A percentile compares a stretch with the other conserved stretches of the same genome.
Conservation (phyloP, 2,888 invertebrate species). For the Drosophila paracracens region DNA sequence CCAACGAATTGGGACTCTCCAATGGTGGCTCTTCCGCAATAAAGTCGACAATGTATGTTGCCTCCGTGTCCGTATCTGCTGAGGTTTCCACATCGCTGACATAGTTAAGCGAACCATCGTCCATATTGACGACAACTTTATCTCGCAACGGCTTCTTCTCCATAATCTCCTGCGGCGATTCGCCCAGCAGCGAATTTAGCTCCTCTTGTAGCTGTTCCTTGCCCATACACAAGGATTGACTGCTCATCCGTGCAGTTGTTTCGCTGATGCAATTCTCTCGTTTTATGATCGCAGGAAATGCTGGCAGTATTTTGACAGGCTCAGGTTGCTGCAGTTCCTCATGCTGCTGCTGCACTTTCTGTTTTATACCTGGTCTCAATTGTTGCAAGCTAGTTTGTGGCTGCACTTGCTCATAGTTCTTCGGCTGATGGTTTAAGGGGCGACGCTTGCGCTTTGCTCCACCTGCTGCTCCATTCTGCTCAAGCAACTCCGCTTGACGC, state of each 20-base stretch:
- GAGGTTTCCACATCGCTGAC: slow-evolving; percentile 41
- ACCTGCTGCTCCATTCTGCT: slow-evolving; percentile 12
- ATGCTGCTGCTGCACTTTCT: slow-evolving; percentile 17
- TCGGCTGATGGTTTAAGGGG: slow-evolving; percentile 9
- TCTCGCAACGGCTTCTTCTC: slow-evolving; percentile 28
- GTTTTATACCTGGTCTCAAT: not conserved
- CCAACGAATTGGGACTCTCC: not conserved
- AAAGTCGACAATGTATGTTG: slow-evolving; percentile 43
- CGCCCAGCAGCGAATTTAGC: slow-evolving; percentile 56
- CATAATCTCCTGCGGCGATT: slow-evolving; percentile 20
- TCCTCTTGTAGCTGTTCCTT: slow-evolving; percentile 59
- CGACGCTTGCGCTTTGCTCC: slow-evolving; percentile 37
- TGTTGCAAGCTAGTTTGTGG: not conserved
- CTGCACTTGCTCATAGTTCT: slow-evolving; percentile 17
- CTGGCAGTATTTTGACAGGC: slow-evolving; percentile 11
- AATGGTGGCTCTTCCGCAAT: slow-evolving; percentile 25
- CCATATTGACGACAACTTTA: slow-evolving; percentile 48
- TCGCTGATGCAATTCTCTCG: slow-evolving; percentile 53
- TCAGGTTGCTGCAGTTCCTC: not conserved
- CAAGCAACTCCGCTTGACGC: slow-evolving; percentile 27
- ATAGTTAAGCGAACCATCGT: slow-evolving; percentile 53
- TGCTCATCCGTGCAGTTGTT: slow-evolving; percentile 38
- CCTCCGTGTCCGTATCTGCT: slow-evolving; percentile 11
- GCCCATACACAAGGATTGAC: slow-evolving; percentile 4
- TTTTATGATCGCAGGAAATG: slow-evolving; percentile 46